phyloP scores from a whole-genome alignment of 1,140 invertebrate genomes.

The Thaumatotibia leucotreta region DNA sequence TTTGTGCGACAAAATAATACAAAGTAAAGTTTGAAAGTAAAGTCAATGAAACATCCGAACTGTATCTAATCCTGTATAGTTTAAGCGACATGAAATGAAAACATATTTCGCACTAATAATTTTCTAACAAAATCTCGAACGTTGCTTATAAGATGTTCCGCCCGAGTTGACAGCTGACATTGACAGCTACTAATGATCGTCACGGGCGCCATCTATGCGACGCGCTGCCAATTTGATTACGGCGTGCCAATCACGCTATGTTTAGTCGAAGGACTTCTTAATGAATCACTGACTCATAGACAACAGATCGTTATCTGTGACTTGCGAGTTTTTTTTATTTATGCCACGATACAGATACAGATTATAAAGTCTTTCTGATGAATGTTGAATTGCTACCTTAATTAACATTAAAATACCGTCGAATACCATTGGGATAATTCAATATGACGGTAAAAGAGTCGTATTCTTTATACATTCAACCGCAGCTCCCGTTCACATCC shows the following conservation, averaged over 20 bases:
- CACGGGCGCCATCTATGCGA: constrained; percentile 40
- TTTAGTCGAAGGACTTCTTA: constrained; percentile 34
- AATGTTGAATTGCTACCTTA: too few species aligned
- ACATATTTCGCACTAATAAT: neutral
- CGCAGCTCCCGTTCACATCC: neutral
- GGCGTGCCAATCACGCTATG: constrained; percentile 45
- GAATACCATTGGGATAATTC: neutral
- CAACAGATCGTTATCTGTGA: neutral
- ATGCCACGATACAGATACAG: neutral
- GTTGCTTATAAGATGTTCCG: neutral
- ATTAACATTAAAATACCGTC: neutral
- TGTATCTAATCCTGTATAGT: neutral
- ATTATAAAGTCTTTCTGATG: too few species aligned
- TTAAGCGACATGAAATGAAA: neutral
- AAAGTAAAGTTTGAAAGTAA: too few species aligned
- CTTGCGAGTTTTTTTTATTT: neutral
- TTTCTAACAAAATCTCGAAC: neutral
- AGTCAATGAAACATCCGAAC: neutral
- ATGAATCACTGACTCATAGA: neutral
- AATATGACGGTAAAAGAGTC: neutral
- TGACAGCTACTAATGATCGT: constrained; percentile 61
- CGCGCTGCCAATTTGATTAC: constrained; percentile 50
- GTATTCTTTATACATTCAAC: neutral
- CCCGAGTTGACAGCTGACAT: constrained; percentile 40
- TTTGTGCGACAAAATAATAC: neutral